Base-by-base conservation (phyloP, 2,888 invertebrate species). In the Melikaiella ostensackeni region DNA sequence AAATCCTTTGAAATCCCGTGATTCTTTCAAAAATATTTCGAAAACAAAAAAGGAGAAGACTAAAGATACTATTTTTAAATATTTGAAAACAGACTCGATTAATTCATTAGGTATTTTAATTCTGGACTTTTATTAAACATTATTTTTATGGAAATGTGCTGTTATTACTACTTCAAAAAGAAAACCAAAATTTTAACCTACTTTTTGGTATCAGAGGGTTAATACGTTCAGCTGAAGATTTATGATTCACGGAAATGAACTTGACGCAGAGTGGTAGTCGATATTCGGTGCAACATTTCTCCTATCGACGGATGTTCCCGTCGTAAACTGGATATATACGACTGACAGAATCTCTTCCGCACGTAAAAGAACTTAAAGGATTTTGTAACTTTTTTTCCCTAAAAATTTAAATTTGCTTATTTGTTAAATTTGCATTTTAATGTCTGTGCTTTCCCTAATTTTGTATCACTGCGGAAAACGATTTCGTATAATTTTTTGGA, bases 291-390 rank as follows among this genome's bases (percentile, higher is more conserved):
- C 79, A 77, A 85, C 83, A 84, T 84, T 84, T 87, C 84, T 82
- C 80, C 80, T 79, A 81, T 80, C 79, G 81, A 76, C 83, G 79
- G 81, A 82, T 83, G 83, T 82, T 84, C 82, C 82, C 81, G 80
- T 84, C 84, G 84, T 86, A 85, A 86, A 84, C 78, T 82, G 80
- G 78, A n/a, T n/a, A 87, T 86, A 85, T 87, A 87, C 82, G 86
- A 84, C 78, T 80, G 80, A 80, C 64, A 76, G 80, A 79, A 82
- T 82, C 79, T 82, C 76, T 76, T 73, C 77, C 77, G 57, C 70
- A 75, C 50, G 38, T 55, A n/a, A 55, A 80, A 76, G 73, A 75
- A 76, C 74, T 70, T 27, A 50, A 6, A 50, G 33, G 50, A 30
- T 50, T 70, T 55, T 55, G 11, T 21, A n/a, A 33, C n/a, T 33